A percentile compares a stretch with the other conserved stretches of the same genome.
These are phyloP conservation scores for Melinaea menophilus DNA, from an alignment of 2,888 invertebrate species.

Conservation along the genomic window DNA sequence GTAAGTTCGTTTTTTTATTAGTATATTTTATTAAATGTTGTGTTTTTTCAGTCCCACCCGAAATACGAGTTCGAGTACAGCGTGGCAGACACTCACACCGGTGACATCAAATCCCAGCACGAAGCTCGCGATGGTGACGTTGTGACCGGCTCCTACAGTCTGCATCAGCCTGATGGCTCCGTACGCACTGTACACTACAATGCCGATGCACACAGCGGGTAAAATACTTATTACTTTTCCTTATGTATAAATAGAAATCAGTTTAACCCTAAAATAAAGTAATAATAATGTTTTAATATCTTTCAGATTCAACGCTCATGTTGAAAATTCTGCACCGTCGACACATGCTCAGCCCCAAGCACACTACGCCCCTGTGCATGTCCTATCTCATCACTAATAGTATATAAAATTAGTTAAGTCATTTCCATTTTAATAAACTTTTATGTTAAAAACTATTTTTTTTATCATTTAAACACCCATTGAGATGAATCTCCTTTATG, in stretches of 20 bases:
- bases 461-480: neutral
- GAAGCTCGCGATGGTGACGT: conserved; percentile 75
- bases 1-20: neutral
- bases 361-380: conserved; percentile 17
- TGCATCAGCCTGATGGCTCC: conserved; percentile 76
- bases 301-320: conserved; percentile 77
- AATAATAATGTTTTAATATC: neutral
- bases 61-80: conserved; percentile 76
- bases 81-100: conserved; percentile 74
- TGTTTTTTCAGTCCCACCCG: conserved; percentile 57
- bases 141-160: conserved; percentile 70
- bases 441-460: neutral
- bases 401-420: neutral
- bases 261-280: neutral
- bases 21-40: neutral
- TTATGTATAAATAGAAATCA: too few relatives aligned
- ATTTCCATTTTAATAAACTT: neutral
- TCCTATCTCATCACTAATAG: conserved; percentile 14
- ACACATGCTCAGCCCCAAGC: conserved; percentile 41
- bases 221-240: too few relatives aligned
- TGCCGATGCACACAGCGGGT: conserved; percentile 68
- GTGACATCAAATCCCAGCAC: conserved; percentile 75
- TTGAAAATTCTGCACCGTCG: conserved; percentile 67
- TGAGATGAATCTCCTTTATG: too few relatives aligned
- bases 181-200: conserved; percentile 77